phyloP scores from a whole-genome alignment of 2,888 invertebrate species.

The Luperina nickerlii region DNA sequence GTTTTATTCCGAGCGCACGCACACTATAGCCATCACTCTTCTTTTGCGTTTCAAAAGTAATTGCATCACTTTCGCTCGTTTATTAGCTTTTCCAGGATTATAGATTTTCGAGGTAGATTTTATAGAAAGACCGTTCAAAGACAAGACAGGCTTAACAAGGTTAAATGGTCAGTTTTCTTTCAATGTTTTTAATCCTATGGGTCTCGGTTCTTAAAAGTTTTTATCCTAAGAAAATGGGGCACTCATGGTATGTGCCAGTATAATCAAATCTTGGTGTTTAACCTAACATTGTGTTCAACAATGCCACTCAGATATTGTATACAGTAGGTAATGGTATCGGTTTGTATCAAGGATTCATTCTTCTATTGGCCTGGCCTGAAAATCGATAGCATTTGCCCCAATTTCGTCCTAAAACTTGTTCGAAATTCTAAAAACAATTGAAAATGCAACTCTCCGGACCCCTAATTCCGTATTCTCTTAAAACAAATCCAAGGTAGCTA shows the following conservation, averaged over 20 bases:
- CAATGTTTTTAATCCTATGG: background rate
- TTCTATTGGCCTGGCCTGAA: background rate
- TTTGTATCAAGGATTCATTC: background rate
- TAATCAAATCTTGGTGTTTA: background rate
- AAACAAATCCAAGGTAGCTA: slow-evolving; percentile 45
- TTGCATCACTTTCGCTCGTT: too few relatives aligned
- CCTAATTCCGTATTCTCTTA: slow-evolving; percentile 32
- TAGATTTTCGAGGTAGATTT: too few relatives aligned
- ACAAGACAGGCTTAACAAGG: background rate
- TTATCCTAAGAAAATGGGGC: background rate
- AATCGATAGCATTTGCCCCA: background rate
- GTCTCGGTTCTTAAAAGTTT: too few relatives aligned
- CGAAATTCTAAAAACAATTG: slow-evolving; percentile 3
- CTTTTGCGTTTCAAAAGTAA: too few relatives aligned
- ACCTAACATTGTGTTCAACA: background rate
- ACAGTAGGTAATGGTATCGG: background rate
- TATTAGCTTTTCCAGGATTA: too few relatives aligned
- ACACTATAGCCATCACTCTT: too few relatives aligned
- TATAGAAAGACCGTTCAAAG: slow-evolving; percentile 1
- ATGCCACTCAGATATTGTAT: background rate
- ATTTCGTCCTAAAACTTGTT: background rate
- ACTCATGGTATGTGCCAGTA: background rate
- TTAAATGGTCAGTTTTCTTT: background rate
- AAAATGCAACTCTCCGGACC: background rate
- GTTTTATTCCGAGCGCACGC: too few relatives aligned